Base-by-base conservation (phyloP, 2,888 invertebrate genomes). In the Harpalus rufipes region DNA sequence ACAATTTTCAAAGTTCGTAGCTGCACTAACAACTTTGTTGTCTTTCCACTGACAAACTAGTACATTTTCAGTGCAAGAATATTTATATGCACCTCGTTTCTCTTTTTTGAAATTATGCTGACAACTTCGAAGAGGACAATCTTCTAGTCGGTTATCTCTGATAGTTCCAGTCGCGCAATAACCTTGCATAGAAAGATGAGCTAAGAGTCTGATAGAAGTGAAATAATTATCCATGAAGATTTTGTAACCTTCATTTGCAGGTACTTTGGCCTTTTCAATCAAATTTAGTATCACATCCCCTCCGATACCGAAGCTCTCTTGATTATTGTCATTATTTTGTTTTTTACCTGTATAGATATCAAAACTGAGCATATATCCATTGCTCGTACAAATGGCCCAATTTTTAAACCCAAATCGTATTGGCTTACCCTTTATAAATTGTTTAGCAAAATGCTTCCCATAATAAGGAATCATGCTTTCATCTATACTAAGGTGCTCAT, bases 341-440 rank as follows among this genome's bases (percentile, higher is more conserved):
- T 41, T 68, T 86, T 87, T 88, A 25, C 87, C 88, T 10, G 86
- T 87, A 78, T 87, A 87, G 59, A 88, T 87, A 7, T 87, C 87
- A 63, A 88, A 87, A 80, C 81, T 56, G 5, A 87, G 14, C 86
- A 87, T 85, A 83, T 86, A 88, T 12, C 87, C 87, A 72, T 68
- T 86, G 72, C 81, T 86, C 12, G 85, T 86, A 72, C 87, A 87
- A 21, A 87, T 21, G 7, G 86, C 86, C 87, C 87, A 88, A 74
- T 86, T 87, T 84, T 88, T 88, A 74, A 83, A 88, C 10, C 88
- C 87, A 84, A 87, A 88, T 56, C 87, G 72, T 16, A 88, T 87
- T 10, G 88, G 87, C 58, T 88, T 87, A 0, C 86, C 87, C 81
- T 80, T 86, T 39, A 88, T 88, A 85, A 72, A 87, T 72, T 87